phyloP scores from a whole-genome alignment of 2,888 invertebrate genomes.

The Ophion costatus region DNA sequence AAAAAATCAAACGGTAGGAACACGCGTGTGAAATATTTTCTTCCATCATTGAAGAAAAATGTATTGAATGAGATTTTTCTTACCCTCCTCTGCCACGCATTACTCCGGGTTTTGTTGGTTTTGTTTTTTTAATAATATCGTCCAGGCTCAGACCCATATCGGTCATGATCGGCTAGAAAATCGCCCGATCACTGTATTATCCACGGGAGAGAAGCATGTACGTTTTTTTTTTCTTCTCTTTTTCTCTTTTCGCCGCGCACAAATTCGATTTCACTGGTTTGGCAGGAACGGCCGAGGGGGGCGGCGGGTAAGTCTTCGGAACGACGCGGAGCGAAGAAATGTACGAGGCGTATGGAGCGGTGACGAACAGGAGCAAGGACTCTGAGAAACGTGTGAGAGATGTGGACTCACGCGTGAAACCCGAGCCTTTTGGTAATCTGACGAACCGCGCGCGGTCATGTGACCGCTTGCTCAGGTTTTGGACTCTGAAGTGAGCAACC shows the following conservation, averaged over 20 bases:
- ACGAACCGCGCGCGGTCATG: neutral
- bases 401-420: neutral
- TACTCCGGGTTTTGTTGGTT: constrained; percentile 72
- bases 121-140: constrained; percentile 82
- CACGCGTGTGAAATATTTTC: neutral
- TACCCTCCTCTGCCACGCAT: constrained; percentile 80
- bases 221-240: constrained; percentile 2
- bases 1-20: neutral
- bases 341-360: constrained; percentile 9
- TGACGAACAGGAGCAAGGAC: neutral
- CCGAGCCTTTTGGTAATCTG: neutral
- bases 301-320: neutral
- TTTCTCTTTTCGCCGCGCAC: neutral
- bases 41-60: neutral
- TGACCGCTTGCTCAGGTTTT: neutral
- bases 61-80: constrained; percentile 54
- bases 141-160: constrained; percentile 81
- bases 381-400: neutral
- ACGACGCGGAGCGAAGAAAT: constrained; percentile 23
- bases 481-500: neutral
- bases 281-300: neutral
- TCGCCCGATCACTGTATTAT: constrained; percentile 1
- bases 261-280: constrained; percentile 27
- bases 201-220: constrained; percentile 21
- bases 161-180: constrained; percentile 54